Evolutionary conservation across 1,140 invertebrate genomes (phyloP).

Genomic region (Drosophila kanapiae): DNA sequence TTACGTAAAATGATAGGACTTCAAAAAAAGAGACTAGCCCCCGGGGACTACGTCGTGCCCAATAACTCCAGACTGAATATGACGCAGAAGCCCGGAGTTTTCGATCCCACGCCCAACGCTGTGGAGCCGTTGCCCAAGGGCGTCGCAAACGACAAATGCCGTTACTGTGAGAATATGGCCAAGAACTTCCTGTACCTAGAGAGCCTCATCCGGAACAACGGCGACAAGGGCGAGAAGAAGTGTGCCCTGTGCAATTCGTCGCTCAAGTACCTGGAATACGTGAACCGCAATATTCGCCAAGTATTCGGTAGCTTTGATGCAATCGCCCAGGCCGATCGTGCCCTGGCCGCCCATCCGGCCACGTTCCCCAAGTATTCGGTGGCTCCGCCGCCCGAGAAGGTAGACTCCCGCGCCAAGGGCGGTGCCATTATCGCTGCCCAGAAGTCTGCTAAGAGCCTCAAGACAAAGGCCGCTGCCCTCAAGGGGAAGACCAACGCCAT

Average conservation of each 20-base stretch:
- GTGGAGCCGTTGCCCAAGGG: constrained; percentile 40
- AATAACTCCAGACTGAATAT: constrained; percentile 71
- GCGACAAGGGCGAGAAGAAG: constrained; percentile 46
- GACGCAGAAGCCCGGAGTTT: constrained; percentile 37
- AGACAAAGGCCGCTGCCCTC: constrained; percentile 7
- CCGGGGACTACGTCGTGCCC: constrained; percentile 62
- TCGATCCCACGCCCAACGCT: constrained; percentile 41
- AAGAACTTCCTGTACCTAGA: constrained; percentile 82
- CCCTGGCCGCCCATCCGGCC: constrained; percentile 55
- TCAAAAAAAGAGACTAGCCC: constrained; percentile 60
- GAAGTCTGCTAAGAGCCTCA: constrained; percentile 41
- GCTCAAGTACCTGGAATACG: constrained; percentile 76
- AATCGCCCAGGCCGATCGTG: constrained; percentile 65
- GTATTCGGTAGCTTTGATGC: constrained; percentile 74
- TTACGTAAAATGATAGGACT: constrained; percentile 73
- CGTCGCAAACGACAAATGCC: constrained; percentile 49
- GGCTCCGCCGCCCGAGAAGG: constrained; percentile 9
- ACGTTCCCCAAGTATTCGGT: constrained; percentile 63
- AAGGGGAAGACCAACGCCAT: constrained; percentile 7
- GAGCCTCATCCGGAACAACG: constrained; percentile 77
- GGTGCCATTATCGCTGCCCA: constrained; percentile 29
- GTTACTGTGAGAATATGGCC: constrained; percentile 79
- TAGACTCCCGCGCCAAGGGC: constrained; percentile 22
- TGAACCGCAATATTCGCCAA: constrained; percentile 74
- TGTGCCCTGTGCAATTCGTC: constrained; percentile 71